Base-by-base conservation (phyloP, 2,888 invertebrate genomes). In the Apotomis turbidana region DNA sequence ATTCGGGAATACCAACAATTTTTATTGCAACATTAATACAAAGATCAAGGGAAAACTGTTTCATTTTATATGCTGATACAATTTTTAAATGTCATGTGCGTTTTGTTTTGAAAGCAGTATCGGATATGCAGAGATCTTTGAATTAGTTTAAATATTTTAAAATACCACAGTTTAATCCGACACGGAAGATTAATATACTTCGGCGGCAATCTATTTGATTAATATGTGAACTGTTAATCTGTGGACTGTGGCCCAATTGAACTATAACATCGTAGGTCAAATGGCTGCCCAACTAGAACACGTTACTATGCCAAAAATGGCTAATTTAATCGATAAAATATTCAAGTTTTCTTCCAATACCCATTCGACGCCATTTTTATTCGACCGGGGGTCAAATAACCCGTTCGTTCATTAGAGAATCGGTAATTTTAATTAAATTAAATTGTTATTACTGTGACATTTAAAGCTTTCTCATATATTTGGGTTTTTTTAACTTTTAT, bases 391-490 rank as follows among this genome's bases (percentile, higher is more conserved):
- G 72, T 63, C 68, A 72, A 68, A 62, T 54, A 68, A 72, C 72
- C 57, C 52, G 68, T 72, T 63, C 63, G 41, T 58, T 46, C 41
- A 59, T 72, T 63, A 58, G 68, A 46, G 38, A 59, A 58, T 52
- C 52, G 46, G 44, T 44, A 13, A 61, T 66, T 66, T 51, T 55
- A 55, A 70, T 73, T 70, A 66, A 73, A 73, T 66, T 70, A 57
- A 73, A 70, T 57, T 61, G 61, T 51, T 70, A 61, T 70, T 63
- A 55, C 57, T 73, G 41, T 70, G 69, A 71, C 59, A 54, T 70
- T 59, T 68, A 41, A 58, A 68, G 54, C 63, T 69, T 70, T 70
- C 63, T 5, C 52, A 62, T 70, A 27, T 59, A 54, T 63, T 55
- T 10, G 44, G 13, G 27, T 27, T 63, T 68, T 68, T 55, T 60